These are phyloP conservation scores for Drosophila gunungcola DNA, from an alignment of 1,140 invertebrate genomes.

Conservation along the genomic window DNA sequence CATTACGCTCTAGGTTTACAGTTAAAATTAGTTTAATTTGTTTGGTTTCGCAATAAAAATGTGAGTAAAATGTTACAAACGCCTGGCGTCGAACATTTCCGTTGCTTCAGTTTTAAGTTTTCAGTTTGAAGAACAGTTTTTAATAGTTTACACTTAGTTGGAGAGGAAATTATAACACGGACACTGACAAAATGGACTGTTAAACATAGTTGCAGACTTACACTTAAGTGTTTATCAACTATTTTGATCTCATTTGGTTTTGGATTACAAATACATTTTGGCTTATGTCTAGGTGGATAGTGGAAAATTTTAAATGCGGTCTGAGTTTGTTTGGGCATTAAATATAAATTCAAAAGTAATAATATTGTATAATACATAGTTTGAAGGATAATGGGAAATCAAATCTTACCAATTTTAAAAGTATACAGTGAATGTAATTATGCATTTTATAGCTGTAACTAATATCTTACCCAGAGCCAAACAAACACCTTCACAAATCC, in stretches of 20 bases:
- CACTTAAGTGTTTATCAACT: slow-evolving; percentile 34
- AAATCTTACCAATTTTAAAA: neutral
- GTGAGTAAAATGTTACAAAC: slow-evolving; percentile 42
- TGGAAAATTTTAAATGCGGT: slow-evolving; percentile 4
- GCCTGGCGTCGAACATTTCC: slow-evolving; percentile 46
- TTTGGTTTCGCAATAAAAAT: slow-evolving; percentile 42
- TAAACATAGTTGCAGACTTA: slow-evolving; percentile 45
- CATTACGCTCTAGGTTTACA: slow-evolving; percentile 51
- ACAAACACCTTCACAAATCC: slow-evolving; percentile 1
- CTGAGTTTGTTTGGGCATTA: neutral
- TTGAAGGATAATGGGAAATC: neutral
- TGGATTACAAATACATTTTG: slow-evolving; percentile 37
- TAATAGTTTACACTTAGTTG: slow-evolving; percentile 48
- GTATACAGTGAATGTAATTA: neutral
- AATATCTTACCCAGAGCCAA: slow-evolving; percentile 5
- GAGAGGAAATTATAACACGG: slow-evolving; percentile 27
- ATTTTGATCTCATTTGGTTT: slow-evolving; percentile 50
- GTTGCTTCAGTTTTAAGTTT: neutral
- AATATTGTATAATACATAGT: slow-evolving; percentile 8
- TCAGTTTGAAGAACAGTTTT: slow-evolving; percentile 8
- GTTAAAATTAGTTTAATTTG: slow-evolving; percentile 34
- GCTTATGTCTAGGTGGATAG: slow-evolving; percentile 14
- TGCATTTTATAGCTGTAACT: neutral
- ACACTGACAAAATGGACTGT: slow-evolving; percentile 25
- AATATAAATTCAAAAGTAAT: neutral